phyloP scores from a whole-genome alignment of 2,888 invertebrate genomes.

The Calameuta filiformis region DNA sequence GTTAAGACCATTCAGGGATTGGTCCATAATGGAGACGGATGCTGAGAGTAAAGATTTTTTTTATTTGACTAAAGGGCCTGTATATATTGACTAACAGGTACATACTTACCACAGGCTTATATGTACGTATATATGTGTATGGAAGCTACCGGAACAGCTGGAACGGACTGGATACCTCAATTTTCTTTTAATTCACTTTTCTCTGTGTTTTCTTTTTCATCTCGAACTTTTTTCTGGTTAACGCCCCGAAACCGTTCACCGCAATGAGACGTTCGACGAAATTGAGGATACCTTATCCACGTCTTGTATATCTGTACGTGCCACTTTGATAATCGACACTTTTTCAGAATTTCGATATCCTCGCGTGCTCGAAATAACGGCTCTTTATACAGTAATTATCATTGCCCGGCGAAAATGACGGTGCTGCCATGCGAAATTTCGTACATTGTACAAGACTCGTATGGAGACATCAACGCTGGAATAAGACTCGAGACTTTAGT shows the following conservation, averaged over 20 bases:
- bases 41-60: neutral
- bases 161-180: neutral
- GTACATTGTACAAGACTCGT: neutral
- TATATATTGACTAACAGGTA: too few relatives aligned
- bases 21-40: neutral
- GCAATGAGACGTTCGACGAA: neutral
- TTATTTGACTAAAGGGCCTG: neutral
- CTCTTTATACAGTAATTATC: neutral
- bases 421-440: neutral
- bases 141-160: neutral
- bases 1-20: neutral
- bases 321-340: neutral
- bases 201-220: neutral
- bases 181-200: neutral
- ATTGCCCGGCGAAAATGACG: neutral
- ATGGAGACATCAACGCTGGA: conserved; percentile 54
- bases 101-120: neutral
- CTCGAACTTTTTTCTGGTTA: neutral
- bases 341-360: neutral
- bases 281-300: neutral
- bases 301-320: neutral
- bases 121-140: neutral
- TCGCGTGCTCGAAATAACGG: neutral
- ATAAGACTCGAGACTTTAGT: conserved; percentile 5
- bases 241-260: neutral